Percentiles rank a stretch among this genome's conserved stretches.
phyloP scores from a whole-genome alignment of 2,888 invertebrate species.

The Rhaphigaster nebulosa region DNA sequence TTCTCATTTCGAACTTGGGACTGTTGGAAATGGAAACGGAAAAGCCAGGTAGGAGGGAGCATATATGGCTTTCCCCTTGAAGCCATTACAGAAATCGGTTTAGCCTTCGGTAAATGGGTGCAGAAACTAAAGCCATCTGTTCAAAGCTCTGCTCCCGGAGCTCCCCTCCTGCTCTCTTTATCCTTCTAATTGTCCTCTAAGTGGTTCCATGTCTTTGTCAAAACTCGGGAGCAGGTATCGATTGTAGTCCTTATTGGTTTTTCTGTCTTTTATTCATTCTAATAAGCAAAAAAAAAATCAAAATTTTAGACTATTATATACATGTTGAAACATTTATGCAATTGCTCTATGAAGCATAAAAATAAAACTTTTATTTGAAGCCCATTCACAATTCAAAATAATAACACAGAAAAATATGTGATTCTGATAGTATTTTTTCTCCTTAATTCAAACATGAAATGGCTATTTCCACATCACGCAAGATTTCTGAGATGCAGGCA shows the following conservation, averaged over 20 bases:
- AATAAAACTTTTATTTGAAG: too few species aligned
- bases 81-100: constrained; percentile 48
- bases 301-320: too few species aligned
- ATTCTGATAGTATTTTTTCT: too few species aligned
- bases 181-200: background rate
- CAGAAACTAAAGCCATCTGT: constrained; percentile 32
- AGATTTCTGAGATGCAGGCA: too few species aligned
- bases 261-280: too few species aligned
- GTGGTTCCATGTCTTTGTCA: background rate
- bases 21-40: background rate
- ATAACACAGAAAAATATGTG: too few species aligned
- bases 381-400: too few species aligned
- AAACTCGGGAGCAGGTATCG: background rate
- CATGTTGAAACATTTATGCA: too few species aligned
- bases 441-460: too few species aligned
- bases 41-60: background rate
- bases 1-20: background rate
- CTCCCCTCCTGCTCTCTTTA: background rate
- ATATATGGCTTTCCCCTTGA: constrained; percentile 4
- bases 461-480: too few species aligned
- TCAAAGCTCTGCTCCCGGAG: background rate
- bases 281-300: too few species aligned
- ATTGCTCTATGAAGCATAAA: too few species aligned
- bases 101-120: constrained; percentile 37
- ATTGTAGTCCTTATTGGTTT: background rate